Percentiles rank a stretch among this genome's conserved stretches.
phyloP scores from a whole-genome alignment of 2,888 invertebrate species.

The Amorpha juglandis region DNA sequence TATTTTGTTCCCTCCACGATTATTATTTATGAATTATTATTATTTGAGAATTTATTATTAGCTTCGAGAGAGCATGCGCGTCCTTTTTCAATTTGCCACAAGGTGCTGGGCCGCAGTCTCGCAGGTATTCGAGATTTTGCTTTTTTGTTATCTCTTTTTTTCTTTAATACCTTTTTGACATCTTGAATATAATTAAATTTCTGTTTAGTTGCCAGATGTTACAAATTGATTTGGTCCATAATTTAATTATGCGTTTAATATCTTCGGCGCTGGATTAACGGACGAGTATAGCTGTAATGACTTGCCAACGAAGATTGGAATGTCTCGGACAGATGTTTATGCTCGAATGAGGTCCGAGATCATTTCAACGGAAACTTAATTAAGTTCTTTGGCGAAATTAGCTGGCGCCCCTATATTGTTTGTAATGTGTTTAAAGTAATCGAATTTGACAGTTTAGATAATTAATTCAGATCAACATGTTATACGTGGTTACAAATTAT shows the following conservation, averaged over 20 bases:
- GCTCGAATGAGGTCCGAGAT: slow-evolving; percentile 23
- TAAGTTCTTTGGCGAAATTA: slow-evolving; percentile 21
- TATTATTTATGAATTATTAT: slow-evolving; percentile 85
- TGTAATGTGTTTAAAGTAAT: slow-evolving; percentile 8
- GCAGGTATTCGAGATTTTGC: slow-evolving; percentile 59
- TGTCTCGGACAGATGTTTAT: slow-evolving; percentile 28
- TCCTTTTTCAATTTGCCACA: slow-evolving; percentile 83
- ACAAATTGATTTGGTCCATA: slow-evolving; percentile 73
- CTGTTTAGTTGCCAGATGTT: slow-evolving; percentile 60
- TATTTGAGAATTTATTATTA: slow-evolving; percentile 83
- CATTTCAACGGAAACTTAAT: slow-evolving; percentile 27
- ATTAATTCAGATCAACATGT: background rate
- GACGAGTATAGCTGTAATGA: slow-evolving; percentile 45
- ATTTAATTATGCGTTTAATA: slow-evolving; percentile 69
- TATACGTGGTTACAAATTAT: background rate
- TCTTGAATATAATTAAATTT: slow-evolving; percentile 74
- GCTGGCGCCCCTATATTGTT: slow-evolving; percentile 14
- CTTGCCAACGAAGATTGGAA: slow-evolving; percentile 33
- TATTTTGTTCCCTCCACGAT: slow-evolving; percentile 80
- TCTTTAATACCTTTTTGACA: slow-evolving; percentile 70
- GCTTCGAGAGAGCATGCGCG: slow-evolving; percentile 74
- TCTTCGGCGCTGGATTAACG: slow-evolving; percentile 46
- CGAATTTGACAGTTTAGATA: background rate
- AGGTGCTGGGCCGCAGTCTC: slow-evolving; percentile 59
- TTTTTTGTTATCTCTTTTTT: slow-evolving; percentile 48